These are phyloP conservation scores for Nycticorax nycticorax DNA, from an alignment of 2,113 vertebrate species.

Conservation along the genomic window DNA sequence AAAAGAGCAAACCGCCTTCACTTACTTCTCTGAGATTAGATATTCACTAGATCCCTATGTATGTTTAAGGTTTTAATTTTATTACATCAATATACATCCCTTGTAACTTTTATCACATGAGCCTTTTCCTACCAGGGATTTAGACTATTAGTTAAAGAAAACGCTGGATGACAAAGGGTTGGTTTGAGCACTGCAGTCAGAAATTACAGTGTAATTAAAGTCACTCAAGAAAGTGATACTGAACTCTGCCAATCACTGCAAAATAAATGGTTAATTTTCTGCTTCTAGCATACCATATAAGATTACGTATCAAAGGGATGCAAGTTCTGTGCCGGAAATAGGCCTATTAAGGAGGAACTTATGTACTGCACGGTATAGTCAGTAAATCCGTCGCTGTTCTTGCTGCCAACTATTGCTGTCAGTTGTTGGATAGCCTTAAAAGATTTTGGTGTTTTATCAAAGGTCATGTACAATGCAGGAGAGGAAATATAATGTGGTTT, in stretches of 20 bases:
- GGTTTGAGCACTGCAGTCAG: not conserved
- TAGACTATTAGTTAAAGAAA: not conserved
- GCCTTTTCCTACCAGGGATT: not conserved
- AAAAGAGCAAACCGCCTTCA: not conserved
- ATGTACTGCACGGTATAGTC: rapidly evolving
- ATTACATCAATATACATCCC: not conserved
- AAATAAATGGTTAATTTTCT: not conserved
- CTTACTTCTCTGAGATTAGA: not conserved
- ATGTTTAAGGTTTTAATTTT: not conserved
- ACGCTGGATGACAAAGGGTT: rapidly evolving
- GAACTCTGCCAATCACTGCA: not conserved
- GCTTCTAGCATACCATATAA: not conserved
- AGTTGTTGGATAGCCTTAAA: not conserved
- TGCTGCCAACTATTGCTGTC: not conserved
- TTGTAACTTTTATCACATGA: not conserved
- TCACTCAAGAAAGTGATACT: not conserved
- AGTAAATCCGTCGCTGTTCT: not conserved
- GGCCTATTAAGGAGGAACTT: not conserved
- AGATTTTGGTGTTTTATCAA: not conserved
- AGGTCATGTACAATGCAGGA: not conserved
- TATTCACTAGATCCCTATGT: not conserved
- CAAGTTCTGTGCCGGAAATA: not conserved
- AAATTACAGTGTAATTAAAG: not conserved
- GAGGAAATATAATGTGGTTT: not conserved
- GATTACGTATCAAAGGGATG: not conserved